Evolutionary conservation across 2,797 vertebrate species (phyloP).

Genomic region (Pseudochirops corinnae): DNA sequence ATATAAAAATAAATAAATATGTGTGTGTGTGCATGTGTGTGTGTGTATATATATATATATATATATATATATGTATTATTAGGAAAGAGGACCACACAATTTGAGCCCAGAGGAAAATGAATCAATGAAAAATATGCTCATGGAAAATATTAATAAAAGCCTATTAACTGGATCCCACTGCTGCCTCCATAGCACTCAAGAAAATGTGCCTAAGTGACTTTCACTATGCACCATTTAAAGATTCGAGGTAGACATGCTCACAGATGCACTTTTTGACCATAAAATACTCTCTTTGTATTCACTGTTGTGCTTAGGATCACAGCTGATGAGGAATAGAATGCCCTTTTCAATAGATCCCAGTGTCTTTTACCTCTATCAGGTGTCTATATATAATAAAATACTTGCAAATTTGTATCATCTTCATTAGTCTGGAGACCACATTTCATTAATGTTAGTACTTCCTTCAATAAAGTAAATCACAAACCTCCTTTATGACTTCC

Average conservation of each 20-base stretch:
- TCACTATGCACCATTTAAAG: not conserved
- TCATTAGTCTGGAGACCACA: not conserved
- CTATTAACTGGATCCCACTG: not conserved
- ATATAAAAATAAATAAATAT: too few relatives aligned
- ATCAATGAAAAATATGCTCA: not conserved
- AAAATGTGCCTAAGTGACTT: not conserved
- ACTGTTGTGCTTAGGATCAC: not conserved
- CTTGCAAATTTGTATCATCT: not conserved
- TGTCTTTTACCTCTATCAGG: not conserved
- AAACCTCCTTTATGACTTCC: not conserved
- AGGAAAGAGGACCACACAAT: conserved; percentile 58
- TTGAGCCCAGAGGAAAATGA: conserved; percentile 63
- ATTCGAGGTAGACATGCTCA: conserved; percentile 5
- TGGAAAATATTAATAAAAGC: not conserved
- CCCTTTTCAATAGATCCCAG: not conserved
- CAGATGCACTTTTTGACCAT: not conserved
- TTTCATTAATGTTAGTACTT: not conserved
- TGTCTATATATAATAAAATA: not conserved
- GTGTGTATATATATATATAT: too few relatives aligned
- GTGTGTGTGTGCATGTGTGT: too few relatives aligned
- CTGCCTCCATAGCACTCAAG: not conserved
- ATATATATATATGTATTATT: too few relatives aligned
- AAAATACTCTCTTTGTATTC: not conserved
- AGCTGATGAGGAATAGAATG: not conserved
- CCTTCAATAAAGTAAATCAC: not conserved